These are phyloP conservation scores for Pseudomyrmex concolor DNA, from an alignment of 1,140 invertebrate species.

Conservation along the genomic window DNA sequence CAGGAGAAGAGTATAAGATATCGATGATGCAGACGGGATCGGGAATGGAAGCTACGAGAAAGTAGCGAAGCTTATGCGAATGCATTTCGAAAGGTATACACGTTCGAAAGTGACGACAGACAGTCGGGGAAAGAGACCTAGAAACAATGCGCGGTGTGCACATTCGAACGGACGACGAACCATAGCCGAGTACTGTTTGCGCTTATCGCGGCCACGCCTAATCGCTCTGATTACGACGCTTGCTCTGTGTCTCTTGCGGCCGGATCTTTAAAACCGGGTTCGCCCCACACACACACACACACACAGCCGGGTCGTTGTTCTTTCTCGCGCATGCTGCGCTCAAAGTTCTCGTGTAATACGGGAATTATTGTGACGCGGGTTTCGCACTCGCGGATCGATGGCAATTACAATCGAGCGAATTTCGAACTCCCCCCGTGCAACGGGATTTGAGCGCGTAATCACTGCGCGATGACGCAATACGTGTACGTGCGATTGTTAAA, in stretches of 20 bases:
- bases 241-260: slow-evolving; percentile 43
- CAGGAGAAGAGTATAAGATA: slow-evolving; percentile 22
- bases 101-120: slow-evolving; percentile 60
- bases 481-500: not conserved
- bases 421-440: not conserved
- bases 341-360: slow-evolving; percentile 26
- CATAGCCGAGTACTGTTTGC: slow-evolving; percentile 47
- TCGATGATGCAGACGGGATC: slow-evolving; percentile 48
- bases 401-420: slow-evolving; percentile 10
- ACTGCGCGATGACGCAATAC: slow-evolving; percentile 20
- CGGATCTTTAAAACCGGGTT: slow-evolving; percentile 64
- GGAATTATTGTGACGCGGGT: slow-evolving; percentile 9
- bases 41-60: slow-evolving; percentile 59
- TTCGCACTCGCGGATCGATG: slow-evolving; percentile 4
- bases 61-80: slow-evolving; percentile 44
- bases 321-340: not conserved
- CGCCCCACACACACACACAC: not conserved
- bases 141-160: slow-evolving; percentile 58
- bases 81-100: slow-evolving; percentile 16
- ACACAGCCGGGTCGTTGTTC: too few species aligned
- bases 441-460: not conserved
- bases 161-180: slow-evolving; percentile 64
- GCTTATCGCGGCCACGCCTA: slow-evolving; percentile 76
- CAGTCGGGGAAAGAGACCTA: slow-evolving; percentile 22
- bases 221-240: slow-evolving; percentile 76